Base-by-base conservation (phyloP, 2,888 invertebrate genomes). In the Scaptomyza cyrtandrae region DNA sequence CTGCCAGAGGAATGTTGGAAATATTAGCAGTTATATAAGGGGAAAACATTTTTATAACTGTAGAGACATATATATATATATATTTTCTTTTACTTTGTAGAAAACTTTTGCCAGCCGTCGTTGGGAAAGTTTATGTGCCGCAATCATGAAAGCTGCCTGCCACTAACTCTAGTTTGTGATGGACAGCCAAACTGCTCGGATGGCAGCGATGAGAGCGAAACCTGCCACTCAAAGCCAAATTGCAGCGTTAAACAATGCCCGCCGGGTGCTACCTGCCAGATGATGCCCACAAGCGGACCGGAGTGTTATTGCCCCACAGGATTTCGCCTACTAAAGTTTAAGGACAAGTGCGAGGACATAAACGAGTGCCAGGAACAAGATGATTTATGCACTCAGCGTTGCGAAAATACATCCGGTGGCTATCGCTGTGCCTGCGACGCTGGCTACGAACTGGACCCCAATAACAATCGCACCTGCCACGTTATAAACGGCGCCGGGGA, bases 341-440 rank as follows among this genome's bases (percentile, higher is more conserved):
- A 71, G 13, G 76, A 90, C 31, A 72, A 67, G 3, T 92, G 92
- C 61, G 80, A 78, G 16, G 95, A 95, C 78, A 92, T 95, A 4
- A 92, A 96, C 86, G 95, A 95, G 81, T 96, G 96, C 77, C 46
- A 75, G 49, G 90, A 93, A 37, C 89, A 91, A 0, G 93, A 93
- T 68, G 95, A 95, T 0, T 91, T 93, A 7, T 97, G 97, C 86
- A 95, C 95, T 54, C 97, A 97, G 72, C 91, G 88, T 11, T 97
- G 97, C 83, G 80, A 91, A 0, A 96, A 96, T 75, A 91, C 79
- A 0, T 89, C 91, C 0, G 95, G 95, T 0, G 93, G 94, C 0
- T 95, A 94, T 80, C 87, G 75, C 3, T 97, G 97, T 77, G 86
- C 86, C 3, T 97, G 97, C 81, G 94, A 94, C n/a, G 88, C 91